Conservation (phyloP, 2,113 vertebrate species). For the Xenopus laevis region DNA sequence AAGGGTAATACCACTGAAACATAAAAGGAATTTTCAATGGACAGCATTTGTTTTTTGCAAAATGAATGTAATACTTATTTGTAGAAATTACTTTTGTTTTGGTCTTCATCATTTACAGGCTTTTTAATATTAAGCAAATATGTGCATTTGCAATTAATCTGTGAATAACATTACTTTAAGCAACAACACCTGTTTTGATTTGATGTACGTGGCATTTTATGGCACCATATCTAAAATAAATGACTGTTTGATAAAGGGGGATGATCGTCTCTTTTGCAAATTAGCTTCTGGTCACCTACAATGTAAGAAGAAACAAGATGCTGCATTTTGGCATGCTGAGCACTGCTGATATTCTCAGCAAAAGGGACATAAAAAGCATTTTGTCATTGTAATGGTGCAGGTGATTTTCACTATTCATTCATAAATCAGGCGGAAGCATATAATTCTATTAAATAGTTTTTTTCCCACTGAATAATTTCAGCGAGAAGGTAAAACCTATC, state of each 20-base stretch:
- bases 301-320: constrained; percentile 17
- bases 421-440: constrained; percentile 51
- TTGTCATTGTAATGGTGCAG: constrained; percentile 50
- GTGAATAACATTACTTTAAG: constrained; percentile 29
- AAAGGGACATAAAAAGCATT: constrained; percentile 44
- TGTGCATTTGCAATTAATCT: constrained; percentile 47
- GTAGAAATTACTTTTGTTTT: neutral
- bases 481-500: constrained; percentile 68
- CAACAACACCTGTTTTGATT: constrained; percentile 37
- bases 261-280: constrained; percentile 23
- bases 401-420: constrained; percentile 51
- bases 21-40: too few relatives aligned
- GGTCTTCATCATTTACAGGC: constrained; percentile 29
- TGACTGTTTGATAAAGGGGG: neutral
- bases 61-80: too few relatives aligned
- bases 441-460: constrained; percentile 65
- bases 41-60: too few relatives aligned
- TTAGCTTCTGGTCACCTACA: constrained; percentile 17
- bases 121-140: constrained; percentile 32
- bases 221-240: constrained; percentile 25
- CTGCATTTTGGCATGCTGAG: constrained; percentile 29
- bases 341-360: constrained; percentile 41
- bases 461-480: constrained; percentile 64
- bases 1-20: too few relatives aligned
- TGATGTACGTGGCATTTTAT: neutral